Base-by-base conservation (phyloP, 2,888 invertebrate genomes). In the Calameuta pallipes region DNA sequence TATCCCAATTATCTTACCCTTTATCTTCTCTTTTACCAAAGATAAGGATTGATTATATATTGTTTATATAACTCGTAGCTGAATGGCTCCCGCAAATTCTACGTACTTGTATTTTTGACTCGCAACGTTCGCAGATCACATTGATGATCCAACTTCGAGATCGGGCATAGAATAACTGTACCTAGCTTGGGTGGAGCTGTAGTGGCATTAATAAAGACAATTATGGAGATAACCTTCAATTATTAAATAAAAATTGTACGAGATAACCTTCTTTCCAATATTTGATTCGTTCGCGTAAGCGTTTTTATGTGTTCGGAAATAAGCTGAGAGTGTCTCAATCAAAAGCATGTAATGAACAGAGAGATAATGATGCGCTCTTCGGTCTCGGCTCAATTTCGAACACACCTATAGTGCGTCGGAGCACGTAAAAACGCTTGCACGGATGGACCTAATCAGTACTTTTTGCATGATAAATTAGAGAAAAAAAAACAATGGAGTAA, bases 181-280 rank as follows among this genome's bases (percentile, higher is more conserved):
- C 85, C 86, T 89, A 87, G 86, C 88, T 89, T 86, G 81, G 82
- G 84, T 83, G 83, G 84, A 86, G 85, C 85, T 86, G 78, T 83
- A 86, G 86, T 81, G 84, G 84, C 84, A 87, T 88, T 85, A 80
- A 89, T 88, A 90, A 88, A 89, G 80, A 79, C 81, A 85, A n/a
- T 74, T 74, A 37, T 34, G 74, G 37, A 74, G 74, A 37, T 56
- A 56, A 37, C 11, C 11, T 2, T 12, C 12, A 37, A 37, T 37
- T 37, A 12, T 37, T 3, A 12, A 37, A 37, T 3, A 12, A 37
- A 56, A 9, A 56, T 56, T 56, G 0, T 23, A 56, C 41, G 2
- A 23, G 23, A 6, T 56, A 56, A 23, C 23, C 23, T 56, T 23
- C 2, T 23, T 56, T 9, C 56, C 23, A 9, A 56, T 56, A 36